Base-by-base conservation (phyloP, 2,888 invertebrate genomes). In the Andricus curvator region DNA sequence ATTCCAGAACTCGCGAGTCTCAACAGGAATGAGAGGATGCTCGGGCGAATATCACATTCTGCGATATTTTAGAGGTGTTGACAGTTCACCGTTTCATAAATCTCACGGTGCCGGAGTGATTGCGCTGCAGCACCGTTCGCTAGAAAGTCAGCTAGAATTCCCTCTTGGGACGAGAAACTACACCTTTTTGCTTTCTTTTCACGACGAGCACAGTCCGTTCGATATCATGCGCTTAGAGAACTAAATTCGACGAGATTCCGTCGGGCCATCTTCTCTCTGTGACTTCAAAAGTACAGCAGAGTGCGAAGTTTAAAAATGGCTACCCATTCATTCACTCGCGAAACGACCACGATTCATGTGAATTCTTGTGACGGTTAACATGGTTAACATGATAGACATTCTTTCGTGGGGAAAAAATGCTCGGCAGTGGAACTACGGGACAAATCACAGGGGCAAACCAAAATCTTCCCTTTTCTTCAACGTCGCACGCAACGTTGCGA, bases 231-330 rank as follows among this genome's bases (percentile, higher is more conserved):
- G 83, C 82, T 86, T 84, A 83, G 82, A 86, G 85, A 84, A 84
- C 85, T 86, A 79, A 77, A 83, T 83, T 80, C 82, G 79, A 85
- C 82, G 80, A 85, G 79, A 81, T 82, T 82, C 82, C 82, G 82
- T 48, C 60, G 41, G 25, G 64, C 68, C 68, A 70, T 51, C 62
- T 67, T 76, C 78, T 60, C 48, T 68, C 51, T 66, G 78, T 65
- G 68, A 78, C 68, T 83, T 79, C 80, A 85, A 85, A 85, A 84
- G 86, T 88, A 86, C 85, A 88, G 87, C 88, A 87, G 86, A 86
- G 86, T 88, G 88, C 88, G 90, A 88, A 88, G 90, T 91, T 90
- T 91, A 91, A 90, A 91, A 90, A 91, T 91, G 90, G 90, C 90
- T 90, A 89, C 88, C 87, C 82, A 82, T 78, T 68, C 62, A 84